Evolutionary conservation across 2,113 vertebrate species (phyloP).

Genomic region (Elanoides forficatus): DNA sequence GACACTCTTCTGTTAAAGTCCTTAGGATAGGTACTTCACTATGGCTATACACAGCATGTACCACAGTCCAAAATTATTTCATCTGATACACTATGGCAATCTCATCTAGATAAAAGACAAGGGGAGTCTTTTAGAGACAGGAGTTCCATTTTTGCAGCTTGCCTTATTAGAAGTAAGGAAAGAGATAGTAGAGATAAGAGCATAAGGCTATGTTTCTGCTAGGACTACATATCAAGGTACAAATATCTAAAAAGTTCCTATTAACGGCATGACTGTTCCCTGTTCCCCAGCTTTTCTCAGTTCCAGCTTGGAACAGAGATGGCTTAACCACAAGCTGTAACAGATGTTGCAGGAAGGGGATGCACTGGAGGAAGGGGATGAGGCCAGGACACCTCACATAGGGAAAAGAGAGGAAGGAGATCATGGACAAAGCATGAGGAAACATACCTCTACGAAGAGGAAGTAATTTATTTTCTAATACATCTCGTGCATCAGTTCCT

Average conservation of each 20-base stretch:
- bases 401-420: background rate
- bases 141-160: background rate
- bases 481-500: constrained; percentile 94
- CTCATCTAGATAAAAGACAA: background rate
- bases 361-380: background rate
- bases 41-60: background rate
- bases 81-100: background rate
- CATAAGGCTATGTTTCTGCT: background rate
- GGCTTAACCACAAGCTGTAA: background rate
- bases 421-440: background rate
- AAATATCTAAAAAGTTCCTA: background rate
- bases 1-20: background rate
- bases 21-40: background rate
- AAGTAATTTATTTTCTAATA: constrained; percentile 95
- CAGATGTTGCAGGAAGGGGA: background rate
- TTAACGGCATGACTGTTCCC: background rate
- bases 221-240: background rate
- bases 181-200: background rate
- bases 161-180: background rate
- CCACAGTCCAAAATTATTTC: background rate
- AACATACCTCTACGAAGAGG: constrained; percentile 89
- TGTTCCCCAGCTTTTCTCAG: background rate
- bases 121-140: background rate
- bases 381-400: background rate
- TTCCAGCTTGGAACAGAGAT: background rate